Conservation (phyloP, 2,888 invertebrate genomes). For the Teleogryllus oceanicus region DNA sequence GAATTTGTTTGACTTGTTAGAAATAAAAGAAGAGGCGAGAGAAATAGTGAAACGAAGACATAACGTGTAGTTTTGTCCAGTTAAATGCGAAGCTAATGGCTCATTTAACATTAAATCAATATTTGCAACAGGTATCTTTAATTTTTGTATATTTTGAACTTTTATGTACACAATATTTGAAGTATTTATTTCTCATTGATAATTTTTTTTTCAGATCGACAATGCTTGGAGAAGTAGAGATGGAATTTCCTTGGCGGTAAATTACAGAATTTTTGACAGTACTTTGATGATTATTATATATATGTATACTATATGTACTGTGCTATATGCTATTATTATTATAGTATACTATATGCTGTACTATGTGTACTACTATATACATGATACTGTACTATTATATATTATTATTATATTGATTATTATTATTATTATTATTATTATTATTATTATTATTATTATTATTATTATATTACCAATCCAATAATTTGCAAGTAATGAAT, state of each 20-base stretch:
- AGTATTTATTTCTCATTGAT: not conserved
- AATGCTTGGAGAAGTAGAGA: conserved; percentile 45
- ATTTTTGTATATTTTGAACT: no score
- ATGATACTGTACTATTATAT: not conserved
- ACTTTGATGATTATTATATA: not conserved
- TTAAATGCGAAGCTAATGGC: conserved; percentile 27
- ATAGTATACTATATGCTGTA: no score
- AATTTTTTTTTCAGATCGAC: conserved; percentile 42
- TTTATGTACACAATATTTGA: not conserved
- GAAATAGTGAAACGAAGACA: no score
- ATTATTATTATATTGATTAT: not conserved
- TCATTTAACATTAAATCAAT: conserved; percentile 31
- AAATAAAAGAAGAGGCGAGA: no score
- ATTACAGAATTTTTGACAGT: conserved; percentile 35
- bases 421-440: no score
- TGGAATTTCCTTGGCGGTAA: conserved; percentile 45
- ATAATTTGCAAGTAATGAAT: not conserved
- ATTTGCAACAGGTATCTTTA: conserved; percentile 30
- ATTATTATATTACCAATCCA: not conserved
- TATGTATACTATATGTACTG: no score
- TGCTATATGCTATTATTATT: no score
- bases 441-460: no score
- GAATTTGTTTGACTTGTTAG: no score
- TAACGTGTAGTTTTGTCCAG: not conserved
- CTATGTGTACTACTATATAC: not conserved